Conservation (phyloP, 2,113 vertebrate genomes). For the Cheilinus undulatus region DNA sequence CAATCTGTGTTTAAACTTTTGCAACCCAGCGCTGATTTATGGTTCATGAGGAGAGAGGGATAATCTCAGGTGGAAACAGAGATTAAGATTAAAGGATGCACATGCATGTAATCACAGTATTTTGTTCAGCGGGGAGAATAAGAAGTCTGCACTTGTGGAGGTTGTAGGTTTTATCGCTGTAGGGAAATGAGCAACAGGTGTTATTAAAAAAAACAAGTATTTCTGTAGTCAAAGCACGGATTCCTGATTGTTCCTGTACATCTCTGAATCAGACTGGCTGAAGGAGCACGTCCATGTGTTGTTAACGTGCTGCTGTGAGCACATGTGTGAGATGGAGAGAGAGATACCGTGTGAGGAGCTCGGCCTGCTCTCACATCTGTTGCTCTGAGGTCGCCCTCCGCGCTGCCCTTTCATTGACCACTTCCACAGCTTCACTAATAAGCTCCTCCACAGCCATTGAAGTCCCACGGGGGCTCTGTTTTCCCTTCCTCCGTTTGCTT, state of each 20-base stretch:
- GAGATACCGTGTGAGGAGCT: slow-evolving; percentile 1
- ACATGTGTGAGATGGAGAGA: neutral
- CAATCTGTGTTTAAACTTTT: no score
- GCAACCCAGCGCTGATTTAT: no score
- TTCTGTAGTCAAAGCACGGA: neutral
- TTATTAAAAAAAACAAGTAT: neutral
- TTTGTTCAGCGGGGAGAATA: no score
- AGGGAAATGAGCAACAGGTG: no score
- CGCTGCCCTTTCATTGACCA: slow-evolving; percentile 51
- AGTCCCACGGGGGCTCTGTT: slow-evolving; percentile 32
- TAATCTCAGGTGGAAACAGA: no score
- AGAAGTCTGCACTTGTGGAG: no score
- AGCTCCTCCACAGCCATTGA: slow-evolving; percentile 31
- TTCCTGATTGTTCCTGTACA: neutral
- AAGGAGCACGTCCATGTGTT: neutral
- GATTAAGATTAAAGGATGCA: no score
- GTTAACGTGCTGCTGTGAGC: neutral
- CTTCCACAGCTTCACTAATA: slow-evolving; percentile 69
- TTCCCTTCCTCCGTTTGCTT: slow-evolving; percentile 44
- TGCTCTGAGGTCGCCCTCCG: slow-evolving; percentile 19
- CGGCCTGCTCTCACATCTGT: slow-evolving; percentile 35
- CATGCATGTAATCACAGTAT: no score
- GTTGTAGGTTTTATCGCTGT: no score
- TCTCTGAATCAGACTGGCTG: neutral
- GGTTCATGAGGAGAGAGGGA: no score